Evolutionary conservation across 2,113 vertebrate species (phyloP).

Genomic region (Microcebus lehilahytsara): DNA sequence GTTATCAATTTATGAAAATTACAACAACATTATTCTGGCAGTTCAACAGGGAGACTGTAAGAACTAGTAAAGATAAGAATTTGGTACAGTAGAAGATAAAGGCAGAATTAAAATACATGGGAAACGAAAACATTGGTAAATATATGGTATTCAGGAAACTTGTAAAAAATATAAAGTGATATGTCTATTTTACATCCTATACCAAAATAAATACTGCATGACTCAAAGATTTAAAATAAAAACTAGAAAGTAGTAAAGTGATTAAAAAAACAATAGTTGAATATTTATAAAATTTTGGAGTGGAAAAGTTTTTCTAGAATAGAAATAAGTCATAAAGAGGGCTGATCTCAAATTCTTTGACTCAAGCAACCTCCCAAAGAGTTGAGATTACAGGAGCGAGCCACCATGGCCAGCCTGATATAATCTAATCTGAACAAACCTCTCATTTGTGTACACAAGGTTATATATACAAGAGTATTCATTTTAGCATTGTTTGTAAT

Average conservation of each 20-base stretch:
- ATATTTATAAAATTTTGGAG: background rate
- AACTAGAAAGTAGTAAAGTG: background rate
- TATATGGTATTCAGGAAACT: background rate
- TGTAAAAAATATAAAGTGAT: background rate
- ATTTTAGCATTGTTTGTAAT: too few species aligned
- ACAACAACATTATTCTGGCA: background rate
- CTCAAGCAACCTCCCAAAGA: too few species aligned
- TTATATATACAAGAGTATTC: too few species aligned
- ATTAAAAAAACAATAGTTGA: background rate
- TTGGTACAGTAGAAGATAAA: background rate
- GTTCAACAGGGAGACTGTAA: background rate
- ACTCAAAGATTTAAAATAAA: background rate
- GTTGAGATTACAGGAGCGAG: too few species aligned
- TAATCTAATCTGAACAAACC: too few species aligned
- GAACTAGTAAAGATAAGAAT: background rate
- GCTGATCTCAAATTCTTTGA: too few species aligned
- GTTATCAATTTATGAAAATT: conserved; percentile 8
- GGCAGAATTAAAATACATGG: background rate
- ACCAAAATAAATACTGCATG: background rate
- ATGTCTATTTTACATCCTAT: background rate
- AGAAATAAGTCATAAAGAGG: background rate
- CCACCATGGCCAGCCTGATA: too few species aligned
- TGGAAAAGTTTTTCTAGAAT: background rate
- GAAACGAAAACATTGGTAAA: background rate
- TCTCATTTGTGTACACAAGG: too few species aligned